phyloP scores from a whole-genome alignment of 2,888 invertebrate species.

The Epinotia demarniana region DNA sequence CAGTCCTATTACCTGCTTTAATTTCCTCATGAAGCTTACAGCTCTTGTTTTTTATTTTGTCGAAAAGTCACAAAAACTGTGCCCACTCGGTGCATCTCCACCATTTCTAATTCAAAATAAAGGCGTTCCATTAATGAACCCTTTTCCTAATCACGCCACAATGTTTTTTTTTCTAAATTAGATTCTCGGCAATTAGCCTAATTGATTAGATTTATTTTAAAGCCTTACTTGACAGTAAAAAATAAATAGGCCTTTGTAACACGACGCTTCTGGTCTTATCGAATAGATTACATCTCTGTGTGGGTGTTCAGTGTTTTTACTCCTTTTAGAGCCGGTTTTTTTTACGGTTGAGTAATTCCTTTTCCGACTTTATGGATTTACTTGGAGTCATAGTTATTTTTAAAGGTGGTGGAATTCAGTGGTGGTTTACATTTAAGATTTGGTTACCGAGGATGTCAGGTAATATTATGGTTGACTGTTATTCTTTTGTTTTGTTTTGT shows the following conservation, averaged over 20 bases:
- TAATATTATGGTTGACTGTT: neutral
- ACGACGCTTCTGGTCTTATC: slow-evolving; percentile 50
- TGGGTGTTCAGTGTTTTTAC: slow-evolving; percentile 51
- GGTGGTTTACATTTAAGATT: slow-evolving; percentile 6
- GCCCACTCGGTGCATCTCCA: slow-evolving; percentile 46
- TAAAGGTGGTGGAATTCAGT: neutral
- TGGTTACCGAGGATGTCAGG: slow-evolving; percentile 2
- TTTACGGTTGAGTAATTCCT: slow-evolving; percentile 15
- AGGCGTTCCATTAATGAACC: slow-evolving; percentile 63
- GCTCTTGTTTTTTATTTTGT: no score
- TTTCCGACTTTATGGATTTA: slow-evolving; percentile 30
- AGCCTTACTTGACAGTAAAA: slow-evolving; percentile 44
- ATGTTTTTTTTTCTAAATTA: slow-evolving; percentile 50
- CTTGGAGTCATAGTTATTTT: slow-evolving; percentile 5
- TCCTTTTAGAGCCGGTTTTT: slow-evolving; percentile 45
- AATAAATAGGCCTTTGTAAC: slow-evolving; percentile 49
- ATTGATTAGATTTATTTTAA: slow-evolving; percentile 51
- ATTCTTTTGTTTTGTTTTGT: neutral
- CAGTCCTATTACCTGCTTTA: no score
- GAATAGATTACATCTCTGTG: slow-evolving; percentile 44
- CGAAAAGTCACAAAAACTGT: neutral
- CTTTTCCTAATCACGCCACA: slow-evolving; percentile 53
- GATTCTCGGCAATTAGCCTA: slow-evolving; percentile 53
- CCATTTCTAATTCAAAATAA: slow-evolving; percentile 57
- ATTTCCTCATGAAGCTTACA: no score